Evolutionary conservation across 1,140 invertebrate genomes (phyloP).

Genomic region (Arctopsyche grandis): DNA sequence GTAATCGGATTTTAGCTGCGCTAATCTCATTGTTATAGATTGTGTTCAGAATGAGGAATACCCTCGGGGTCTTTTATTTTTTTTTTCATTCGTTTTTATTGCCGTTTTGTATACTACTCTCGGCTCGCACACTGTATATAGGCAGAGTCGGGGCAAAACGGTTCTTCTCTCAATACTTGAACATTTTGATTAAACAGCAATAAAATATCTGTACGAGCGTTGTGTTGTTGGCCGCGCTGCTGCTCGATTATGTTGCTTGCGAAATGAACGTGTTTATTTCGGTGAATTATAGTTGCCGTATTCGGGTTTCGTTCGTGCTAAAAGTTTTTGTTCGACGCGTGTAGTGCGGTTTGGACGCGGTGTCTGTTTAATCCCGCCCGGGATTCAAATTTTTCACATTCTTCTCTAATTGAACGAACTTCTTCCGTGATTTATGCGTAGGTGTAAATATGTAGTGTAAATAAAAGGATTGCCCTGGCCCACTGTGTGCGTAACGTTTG

Average conservation of each 20-base stretch:
- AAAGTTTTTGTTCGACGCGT: background rate
- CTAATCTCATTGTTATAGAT: constrained; percentile 32
- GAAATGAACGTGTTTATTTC: background rate
- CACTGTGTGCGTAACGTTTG: background rate
- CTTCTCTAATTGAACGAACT: no score
- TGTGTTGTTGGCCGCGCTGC: background rate
- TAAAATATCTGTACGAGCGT: background rate
- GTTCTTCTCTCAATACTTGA: constrained; percentile 10
- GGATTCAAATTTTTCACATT: no score
- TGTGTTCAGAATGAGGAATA: constrained; percentile 27
- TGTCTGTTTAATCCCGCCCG: no score
- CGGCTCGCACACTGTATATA: background rate
- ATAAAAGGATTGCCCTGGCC: background rate
- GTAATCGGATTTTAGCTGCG: constrained; percentile 26
- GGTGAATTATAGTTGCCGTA: constrained; percentile 20
- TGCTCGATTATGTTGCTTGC: constrained; percentile 18
- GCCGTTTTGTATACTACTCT: constrained; percentile 16
- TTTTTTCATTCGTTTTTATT: constrained; percentile 3
- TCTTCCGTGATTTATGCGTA: no score
- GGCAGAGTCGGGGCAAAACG: background rate
- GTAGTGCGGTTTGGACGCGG: no score
- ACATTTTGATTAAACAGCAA: constrained; percentile 31
- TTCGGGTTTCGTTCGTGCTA: background rate
- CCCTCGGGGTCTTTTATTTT: constrained; percentile 13
- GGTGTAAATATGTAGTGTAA: no score